Percentiles rank a stretch among this genome's conserved stretches.
These are phyloP conservation scores for Eucidaris tribuloides DNA, from an alignment of 35 echinoderm and acorn worm species.

Conservation along the genomic window DNA sequence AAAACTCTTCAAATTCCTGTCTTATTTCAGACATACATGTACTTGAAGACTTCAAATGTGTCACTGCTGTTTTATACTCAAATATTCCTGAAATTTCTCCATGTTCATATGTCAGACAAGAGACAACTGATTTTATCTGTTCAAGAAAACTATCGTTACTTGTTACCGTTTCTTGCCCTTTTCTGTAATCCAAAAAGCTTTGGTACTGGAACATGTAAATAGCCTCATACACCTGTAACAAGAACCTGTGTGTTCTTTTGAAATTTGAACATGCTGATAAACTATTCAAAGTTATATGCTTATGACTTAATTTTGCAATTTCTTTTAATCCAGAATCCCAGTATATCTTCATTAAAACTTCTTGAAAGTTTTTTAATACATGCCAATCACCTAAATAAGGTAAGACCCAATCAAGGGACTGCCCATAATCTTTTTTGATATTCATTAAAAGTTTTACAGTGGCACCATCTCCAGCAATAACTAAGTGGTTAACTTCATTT, in stretches of 20 bases:
- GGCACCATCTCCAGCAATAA: constrained; percentile 44
- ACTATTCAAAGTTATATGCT: background rate
- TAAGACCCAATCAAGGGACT: constrained; percentile 34
- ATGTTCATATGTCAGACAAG: background rate
- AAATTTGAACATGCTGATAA: constrained; percentile 36
- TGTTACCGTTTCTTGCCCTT: background rate
- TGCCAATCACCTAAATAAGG: constrained; percentile 55
- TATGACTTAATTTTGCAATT: background rate
- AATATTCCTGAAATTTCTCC: background rate
- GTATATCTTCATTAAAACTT: constrained; percentile 43
- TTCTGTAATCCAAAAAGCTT: background rate
- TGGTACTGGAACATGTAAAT: background rate
- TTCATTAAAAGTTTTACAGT: constrained; percentile 24
- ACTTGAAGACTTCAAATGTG: background rate
- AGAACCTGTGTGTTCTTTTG: constrained; percentile 20
- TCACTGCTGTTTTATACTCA: background rate
- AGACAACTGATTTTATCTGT: background rate
- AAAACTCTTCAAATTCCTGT: background rate
- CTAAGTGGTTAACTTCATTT: background rate
- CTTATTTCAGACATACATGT: background rate
- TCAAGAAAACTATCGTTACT: background rate
- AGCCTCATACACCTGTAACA: constrained; percentile 23
- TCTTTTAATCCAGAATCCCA: constrained; percentile 44
- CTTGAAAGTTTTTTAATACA: constrained; percentile 44
- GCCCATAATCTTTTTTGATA: constrained; percentile 32